phyloP scores from a whole-genome alignment of 2,113 vertebrate genomes.

The Cettia cetti region DNA sequence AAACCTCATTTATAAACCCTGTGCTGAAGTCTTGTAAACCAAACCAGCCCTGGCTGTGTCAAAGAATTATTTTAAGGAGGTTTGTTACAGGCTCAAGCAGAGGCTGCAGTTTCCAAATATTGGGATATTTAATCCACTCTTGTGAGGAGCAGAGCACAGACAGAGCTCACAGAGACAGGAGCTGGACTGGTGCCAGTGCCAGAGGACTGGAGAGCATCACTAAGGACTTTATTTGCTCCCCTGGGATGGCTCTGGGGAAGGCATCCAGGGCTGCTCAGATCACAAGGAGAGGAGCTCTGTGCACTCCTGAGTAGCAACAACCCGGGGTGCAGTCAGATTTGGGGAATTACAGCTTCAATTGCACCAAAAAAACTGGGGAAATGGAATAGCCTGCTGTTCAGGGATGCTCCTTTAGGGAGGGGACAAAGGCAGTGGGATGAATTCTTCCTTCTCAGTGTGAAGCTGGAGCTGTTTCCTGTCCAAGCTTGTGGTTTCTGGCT shows the following conservation, averaged over 20 bases:
- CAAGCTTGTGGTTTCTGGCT: not conserved
- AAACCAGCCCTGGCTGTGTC: not conserved
- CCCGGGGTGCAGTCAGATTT: not conserved
- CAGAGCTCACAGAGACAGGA: not conserved
- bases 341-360: not conserved
- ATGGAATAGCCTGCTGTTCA: not conserved
- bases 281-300: not conserved
- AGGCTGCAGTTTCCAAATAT: not conserved
- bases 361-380: not conserved
- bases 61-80: not conserved
- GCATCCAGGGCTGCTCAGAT: rapidly evolving
- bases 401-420: not conserved
- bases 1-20: not conserved
- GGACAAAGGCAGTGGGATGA: not conserved
- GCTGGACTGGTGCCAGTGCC: not conserved
- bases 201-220: not conserved
- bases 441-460: not conserved
- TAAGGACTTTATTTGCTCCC: not conserved
- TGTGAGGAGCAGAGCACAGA: not conserved
- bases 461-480: not conserved
- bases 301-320: not conserved
- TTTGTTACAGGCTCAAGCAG: not conserved
- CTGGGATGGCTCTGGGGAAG: not conserved
- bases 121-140: not conserved
- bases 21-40: not conserved